A percentile compares a stretch with the other conserved stretches of the same genome.
These are phyloP conservation scores for Drosophila algonquin DNA, from an alignment of 2,888 invertebrate genomes.

Conservation along the genomic window DNA sequence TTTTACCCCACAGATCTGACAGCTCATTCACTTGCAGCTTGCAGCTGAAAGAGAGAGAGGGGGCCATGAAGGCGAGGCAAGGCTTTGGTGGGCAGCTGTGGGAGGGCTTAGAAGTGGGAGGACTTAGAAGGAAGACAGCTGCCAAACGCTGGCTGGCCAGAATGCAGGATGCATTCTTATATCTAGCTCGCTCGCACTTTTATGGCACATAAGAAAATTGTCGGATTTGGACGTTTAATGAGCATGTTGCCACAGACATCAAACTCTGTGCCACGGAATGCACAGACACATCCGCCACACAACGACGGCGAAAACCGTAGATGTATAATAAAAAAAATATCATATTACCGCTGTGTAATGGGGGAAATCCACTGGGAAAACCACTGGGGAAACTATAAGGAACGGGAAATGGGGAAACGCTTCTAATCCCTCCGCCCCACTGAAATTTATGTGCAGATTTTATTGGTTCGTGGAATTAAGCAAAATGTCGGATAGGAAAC, in stretches of 20 bases:
- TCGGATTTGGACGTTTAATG: slow-evolving; percentile 68
- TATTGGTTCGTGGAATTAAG: slow-evolving; percentile 31
- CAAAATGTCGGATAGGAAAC: slow-evolving; percentile 27
- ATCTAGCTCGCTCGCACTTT: slow-evolving; percentile 32
- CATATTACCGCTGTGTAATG: slow-evolving; percentile 7
- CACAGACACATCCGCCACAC: not conserved
- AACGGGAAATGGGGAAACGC: not conserved
- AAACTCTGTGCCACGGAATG: not conserved
- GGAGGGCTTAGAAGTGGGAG: not conserved
- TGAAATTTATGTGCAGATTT: slow-evolving; percentile 41
- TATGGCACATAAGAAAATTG: slow-evolving; percentile 59
- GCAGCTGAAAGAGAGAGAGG: not conserved
- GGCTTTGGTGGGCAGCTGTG: slow-evolving; percentile 1
- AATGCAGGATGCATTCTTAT: slow-evolving; percentile 8
- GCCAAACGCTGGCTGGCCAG: not conserved
- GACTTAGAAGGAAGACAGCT: not conserved
- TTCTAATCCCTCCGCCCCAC: slow-evolving; percentile 30
- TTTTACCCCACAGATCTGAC: no score
- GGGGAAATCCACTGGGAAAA: slow-evolving; percentile 1
- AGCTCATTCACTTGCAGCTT: not conserved
- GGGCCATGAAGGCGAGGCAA: slow-evolving; percentile 5
- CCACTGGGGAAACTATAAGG: slow-evolving; percentile 10
- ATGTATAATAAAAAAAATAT: slow-evolving; percentile 10
- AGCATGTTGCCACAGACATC: slow-evolving; percentile 49
- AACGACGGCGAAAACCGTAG: not conserved